Conservation (phyloP, 2,113 vertebrate genomes). For the Scomber colias region DNA sequence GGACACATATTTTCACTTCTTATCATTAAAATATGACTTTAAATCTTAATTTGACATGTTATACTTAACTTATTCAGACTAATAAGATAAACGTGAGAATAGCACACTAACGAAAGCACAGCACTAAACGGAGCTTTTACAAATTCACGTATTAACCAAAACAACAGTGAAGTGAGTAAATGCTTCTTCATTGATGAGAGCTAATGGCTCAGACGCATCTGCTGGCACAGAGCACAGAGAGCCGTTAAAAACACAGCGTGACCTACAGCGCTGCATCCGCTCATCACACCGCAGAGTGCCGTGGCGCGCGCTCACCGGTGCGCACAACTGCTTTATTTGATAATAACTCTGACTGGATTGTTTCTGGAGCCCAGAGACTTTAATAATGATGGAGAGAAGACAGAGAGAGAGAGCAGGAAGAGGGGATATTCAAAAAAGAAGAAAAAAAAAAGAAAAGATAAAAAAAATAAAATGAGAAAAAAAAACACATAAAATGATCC, state of each 20-base stretch:
- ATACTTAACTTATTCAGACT: no score
- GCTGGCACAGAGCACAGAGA: neutral
- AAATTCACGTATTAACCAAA: neutral
- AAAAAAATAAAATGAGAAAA: no score
- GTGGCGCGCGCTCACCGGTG: slow-evolving; percentile 33
- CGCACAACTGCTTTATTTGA: slow-evolving; percentile 36
- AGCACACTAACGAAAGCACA: neutral
- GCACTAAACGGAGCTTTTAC: neutral
- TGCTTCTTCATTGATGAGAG: neutral
- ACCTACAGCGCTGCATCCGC: slow-evolving; percentile 33
- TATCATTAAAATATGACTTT: no score
- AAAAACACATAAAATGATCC: neutral
- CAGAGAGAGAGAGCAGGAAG: neutral
- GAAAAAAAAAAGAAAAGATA: neutral
- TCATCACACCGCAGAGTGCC: neutral
- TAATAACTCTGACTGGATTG: slow-evolving; percentile 24
- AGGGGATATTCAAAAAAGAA: neutral
- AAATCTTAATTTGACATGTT: no score
- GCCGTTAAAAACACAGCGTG: neutral
- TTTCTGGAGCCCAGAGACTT: slow-evolving; percentile 15
- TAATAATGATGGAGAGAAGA: neutral
- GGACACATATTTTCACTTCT: no score
- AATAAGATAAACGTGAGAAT: neutral
- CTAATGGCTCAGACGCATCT: slow-evolving; percentile 4
- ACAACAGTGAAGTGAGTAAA: neutral